Evolutionary conservation across 2,888 invertebrate genomes (phyloP), one percentile per base, ranked within the genome.

Genomic region (Tetragonula carbonaria): DNA sequence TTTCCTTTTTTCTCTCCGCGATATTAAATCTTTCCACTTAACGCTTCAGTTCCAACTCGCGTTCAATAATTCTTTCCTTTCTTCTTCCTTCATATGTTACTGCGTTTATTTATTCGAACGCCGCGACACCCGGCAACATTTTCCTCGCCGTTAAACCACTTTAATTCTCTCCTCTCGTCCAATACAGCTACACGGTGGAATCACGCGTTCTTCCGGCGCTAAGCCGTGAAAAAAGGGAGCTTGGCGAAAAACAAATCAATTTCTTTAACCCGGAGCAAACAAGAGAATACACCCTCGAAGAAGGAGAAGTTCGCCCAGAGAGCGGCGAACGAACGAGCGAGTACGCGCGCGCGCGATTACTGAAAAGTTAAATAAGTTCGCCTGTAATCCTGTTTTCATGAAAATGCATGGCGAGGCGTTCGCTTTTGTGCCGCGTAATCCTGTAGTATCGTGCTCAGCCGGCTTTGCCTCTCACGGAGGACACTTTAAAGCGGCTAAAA

Each of bases 311-410:
- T 50, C 8, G 67, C 66, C 53, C 28, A 28, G 38, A 73, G 23
- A 23, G 33, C 63, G 11, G 57, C 59, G 21, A 72, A 21, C 66
- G 45, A 45, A 33, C 33, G 33, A 33, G 33, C 33, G 33, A 33
- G 33, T 33, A 33, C 33, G 45, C 45, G 21, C 8, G 21, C n/a
- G 51, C 59, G 28, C 80, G 76, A 66, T 80, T 68, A 80, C 76
- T 76, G 73, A 80, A 83, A 83, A 83, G 83, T 83, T 83, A 80
- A 83, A 83, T 80, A 80, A 83, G 80, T 80, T 80, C 76, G 38
- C 38, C 75, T 72, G 80, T 80, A 83, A 83, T 83, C 80, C 80
- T 73, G 83, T 76, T 80, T 80, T 76, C 83, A 80, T 83, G 83
- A 83, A 83, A 83, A 83, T 83, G 75, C 67, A 80, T 62, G 67